phyloP scores from a whole-genome alignment of 2,797 vertebrate species.

The Syndactyla subalaris region DNA sequence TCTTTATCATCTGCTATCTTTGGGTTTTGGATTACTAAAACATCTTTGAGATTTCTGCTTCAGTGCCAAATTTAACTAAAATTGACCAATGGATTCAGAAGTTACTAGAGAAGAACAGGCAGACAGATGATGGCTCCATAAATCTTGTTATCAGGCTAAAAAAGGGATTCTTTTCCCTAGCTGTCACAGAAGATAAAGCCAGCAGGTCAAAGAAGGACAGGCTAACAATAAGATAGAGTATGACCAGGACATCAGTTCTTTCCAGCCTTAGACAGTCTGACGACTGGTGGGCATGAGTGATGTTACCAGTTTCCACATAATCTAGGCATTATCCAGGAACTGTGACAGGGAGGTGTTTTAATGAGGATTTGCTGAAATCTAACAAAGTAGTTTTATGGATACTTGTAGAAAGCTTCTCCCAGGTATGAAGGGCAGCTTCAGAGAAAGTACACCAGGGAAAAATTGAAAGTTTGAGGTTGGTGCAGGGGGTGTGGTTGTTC shows the following conservation, averaged over 20 bases:
- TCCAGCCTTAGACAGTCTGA: background rate
- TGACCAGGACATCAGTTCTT: background rate
- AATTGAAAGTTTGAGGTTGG: background rate
- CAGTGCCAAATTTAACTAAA: background rate
- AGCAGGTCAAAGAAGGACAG: slow-evolving; percentile 6
- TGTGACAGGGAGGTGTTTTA: background rate
- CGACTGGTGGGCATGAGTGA: background rate
- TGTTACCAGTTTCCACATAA: background rate
- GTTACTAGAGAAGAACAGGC: background rate
- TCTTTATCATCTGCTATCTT: background rate
- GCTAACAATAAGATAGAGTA: background rate
- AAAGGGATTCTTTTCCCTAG: background rate
- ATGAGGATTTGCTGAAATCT: background rate
- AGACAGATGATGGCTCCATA: background rate
- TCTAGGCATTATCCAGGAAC: background rate
- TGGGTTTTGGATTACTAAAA: background rate
- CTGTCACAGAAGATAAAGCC: background rate
- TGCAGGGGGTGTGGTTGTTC: background rate
- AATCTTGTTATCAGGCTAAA: slow-evolving; percentile 2
- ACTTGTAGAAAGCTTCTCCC: background rate
- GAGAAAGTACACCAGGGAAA: background rate
- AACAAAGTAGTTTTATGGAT: background rate
- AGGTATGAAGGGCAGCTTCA: background rate
- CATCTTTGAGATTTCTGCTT: background rate
- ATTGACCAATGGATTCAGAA: slow-evolving; percentile 1